phyloP scores from a whole-genome alignment of 2,797 vertebrate species.

The Pantherophis alleghaniensis region DNA sequence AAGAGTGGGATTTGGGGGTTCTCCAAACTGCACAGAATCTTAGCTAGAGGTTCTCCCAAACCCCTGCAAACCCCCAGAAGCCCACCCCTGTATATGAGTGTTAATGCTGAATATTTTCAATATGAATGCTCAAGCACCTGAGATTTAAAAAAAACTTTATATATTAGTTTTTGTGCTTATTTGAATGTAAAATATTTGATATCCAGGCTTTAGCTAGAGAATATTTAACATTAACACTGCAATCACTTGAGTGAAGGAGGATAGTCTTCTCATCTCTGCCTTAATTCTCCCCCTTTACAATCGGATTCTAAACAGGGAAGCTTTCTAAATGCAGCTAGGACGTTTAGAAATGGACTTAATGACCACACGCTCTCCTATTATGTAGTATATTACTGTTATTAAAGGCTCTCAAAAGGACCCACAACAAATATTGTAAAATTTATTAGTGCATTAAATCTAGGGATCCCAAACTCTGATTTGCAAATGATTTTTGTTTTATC shows the following conservation, averaged over 20 bases:
- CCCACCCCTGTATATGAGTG: not conserved
- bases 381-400: not conserved
- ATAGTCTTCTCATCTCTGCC: no score
- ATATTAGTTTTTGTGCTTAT: not conserved
- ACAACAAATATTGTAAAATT: not conserved
- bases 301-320: not conserved
- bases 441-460: not conserved
- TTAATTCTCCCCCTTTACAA: not conserved
- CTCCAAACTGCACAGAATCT: no score
- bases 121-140: not conserved
- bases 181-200: not conserved
- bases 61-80: no score
- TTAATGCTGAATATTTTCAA: not conserved
- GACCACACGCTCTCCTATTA: not conserved
- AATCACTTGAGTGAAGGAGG: not conserved
- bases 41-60: no score
- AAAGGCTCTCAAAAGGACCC: not conserved
- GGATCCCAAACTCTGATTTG: not conserved
- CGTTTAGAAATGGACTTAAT: not conserved
- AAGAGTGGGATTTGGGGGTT: no score
- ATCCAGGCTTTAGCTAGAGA: not conserved
- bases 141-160: not conserved
- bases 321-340: not conserved
- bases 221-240: not conserved
- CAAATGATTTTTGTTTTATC: not conserved